Percentiles rank a stretch among this genome's conserved stretches.
phyloP scores from a whole-genome alignment of 2,888 invertebrate species.

The Phyllotreta striolata region DNA sequence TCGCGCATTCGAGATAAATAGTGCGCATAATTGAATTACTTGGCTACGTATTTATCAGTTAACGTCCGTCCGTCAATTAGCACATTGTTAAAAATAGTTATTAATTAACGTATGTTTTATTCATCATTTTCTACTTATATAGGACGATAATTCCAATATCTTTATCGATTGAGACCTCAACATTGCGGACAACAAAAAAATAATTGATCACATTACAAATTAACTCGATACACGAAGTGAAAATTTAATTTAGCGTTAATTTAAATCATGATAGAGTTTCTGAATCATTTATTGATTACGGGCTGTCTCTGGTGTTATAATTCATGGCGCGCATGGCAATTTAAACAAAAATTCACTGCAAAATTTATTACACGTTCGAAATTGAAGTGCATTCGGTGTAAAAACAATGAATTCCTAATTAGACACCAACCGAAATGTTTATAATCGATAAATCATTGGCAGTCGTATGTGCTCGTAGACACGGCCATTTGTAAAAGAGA shows the following conservation, averaged over 20 bases:
- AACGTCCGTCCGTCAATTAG: constrained; percentile 9
- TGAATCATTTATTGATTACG: constrained; percentile 54
- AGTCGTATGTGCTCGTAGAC: constrained; percentile 17
- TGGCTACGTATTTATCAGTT: background rate
- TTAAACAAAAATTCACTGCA: constrained; percentile 42
- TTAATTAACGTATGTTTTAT: constrained; percentile 2
- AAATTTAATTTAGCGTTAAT: constrained; percentile 58
- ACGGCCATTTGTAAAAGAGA: constrained; percentile 16
- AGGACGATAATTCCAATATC: too few species aligned
- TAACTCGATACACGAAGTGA: constrained; percentile 48
- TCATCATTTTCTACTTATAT: background rate
- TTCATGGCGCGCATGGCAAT: constrained; percentile 45
- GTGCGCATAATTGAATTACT: constrained; percentile 17
- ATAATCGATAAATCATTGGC: constrained; percentile 35
- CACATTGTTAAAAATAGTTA: constrained; percentile 3
- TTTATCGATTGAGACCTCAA: too few species aligned
- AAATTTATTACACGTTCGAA: constrained; percentile 40
- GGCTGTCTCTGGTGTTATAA: constrained; percentile 41
- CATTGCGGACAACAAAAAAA: constrained; percentile 24
- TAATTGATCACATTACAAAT: constrained; percentile 43
- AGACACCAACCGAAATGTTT: constrained; percentile 36
- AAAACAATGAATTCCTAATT: constrained; percentile 44
- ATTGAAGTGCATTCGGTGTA: constrained; percentile 40
- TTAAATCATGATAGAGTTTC: constrained; percentile 52
- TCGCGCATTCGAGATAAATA: constrained; percentile 16